A percentile compares a stretch with the other conserved stretches of the same genome.
Conservation (phyloP, 2,888 invertebrate species). For the Pyrrhosoma nymphula region DNA sequence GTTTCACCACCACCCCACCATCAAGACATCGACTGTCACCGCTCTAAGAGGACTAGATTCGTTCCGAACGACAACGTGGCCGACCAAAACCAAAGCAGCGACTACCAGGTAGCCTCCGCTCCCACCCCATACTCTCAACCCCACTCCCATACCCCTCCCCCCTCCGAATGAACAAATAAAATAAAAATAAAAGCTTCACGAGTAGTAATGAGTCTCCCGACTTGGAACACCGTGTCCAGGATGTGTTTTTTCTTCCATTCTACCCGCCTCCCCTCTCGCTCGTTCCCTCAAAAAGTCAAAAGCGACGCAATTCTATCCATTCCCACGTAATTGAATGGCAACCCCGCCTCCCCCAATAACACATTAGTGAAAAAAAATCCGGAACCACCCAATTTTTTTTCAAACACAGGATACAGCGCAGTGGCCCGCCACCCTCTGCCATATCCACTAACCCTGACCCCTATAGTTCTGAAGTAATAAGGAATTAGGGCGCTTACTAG, state of each 20-base stretch:
- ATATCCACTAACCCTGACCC: not conserved
- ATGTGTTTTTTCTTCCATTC: not conserved
- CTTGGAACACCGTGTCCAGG: not conserved
- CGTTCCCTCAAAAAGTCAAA: not conserved
- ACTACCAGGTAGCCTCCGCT: not conserved
- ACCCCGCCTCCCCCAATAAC: not conserved
- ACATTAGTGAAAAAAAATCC: slow-evolving; percentile 7
- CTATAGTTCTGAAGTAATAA: not conserved
- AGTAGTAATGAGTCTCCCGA: not conserved
- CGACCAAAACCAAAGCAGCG: not conserved
- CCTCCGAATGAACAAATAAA: not conserved
- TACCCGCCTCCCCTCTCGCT: not conserved
- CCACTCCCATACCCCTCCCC: not conserved
- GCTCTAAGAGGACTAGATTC: not conserved
- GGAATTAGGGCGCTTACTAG: no score
- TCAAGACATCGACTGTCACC: not conserved
- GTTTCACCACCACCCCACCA: no score
- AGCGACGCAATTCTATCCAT: slow-evolving; percentile 10
- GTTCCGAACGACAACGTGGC: not conserved
- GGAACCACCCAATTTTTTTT: not conserved
- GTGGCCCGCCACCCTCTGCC: no score
- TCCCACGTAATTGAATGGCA: slow-evolving; percentile 24
- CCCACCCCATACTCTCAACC: not conserved
- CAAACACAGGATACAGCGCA: not conserved
- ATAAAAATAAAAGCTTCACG: not conserved